A percentile compares a stretch with the other conserved stretches of the same genome.
Conservation (phyloP, 1,140 invertebrate genomes). For the Atta texana region DNA sequence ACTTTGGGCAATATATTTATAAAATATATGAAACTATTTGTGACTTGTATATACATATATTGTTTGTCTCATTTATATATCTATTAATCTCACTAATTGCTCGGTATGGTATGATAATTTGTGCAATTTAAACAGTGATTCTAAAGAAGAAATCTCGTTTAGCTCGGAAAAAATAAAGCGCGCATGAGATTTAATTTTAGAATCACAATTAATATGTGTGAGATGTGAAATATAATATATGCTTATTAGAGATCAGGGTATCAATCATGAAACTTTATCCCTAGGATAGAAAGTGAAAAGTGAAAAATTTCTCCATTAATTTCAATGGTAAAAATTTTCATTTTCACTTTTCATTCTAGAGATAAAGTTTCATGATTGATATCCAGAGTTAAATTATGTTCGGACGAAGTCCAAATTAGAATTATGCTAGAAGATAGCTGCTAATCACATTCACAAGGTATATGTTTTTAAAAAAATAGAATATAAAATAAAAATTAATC, state of each 20-base stretch:
- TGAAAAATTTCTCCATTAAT: no score
- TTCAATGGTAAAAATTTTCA: no score
- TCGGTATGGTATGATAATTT: not conserved
- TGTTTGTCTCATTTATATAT: not conserved
- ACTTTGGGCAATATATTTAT: not conserved
- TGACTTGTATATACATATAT: not conserved
- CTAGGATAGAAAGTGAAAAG: no score
- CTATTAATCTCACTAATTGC: conserved; percentile 18
- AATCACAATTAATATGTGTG: not conserved
- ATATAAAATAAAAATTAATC: conserved; percentile 22
- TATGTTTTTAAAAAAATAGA: not conserved
- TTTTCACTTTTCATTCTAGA: no score
- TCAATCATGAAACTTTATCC: no score
- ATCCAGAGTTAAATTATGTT: not conserved
- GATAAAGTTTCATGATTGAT: no score
- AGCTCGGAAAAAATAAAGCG: not conserved
- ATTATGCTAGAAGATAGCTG: not conserved
- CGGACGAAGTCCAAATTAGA: not conserved
- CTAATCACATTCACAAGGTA: not conserved
- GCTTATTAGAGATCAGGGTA: not conserved
- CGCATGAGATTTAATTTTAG: not conserved
- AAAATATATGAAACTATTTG: conserved; percentile 44
- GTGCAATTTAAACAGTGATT: not conserved
- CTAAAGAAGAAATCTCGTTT: conserved; percentile 2
- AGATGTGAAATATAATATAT: not conserved